Evolutionary conservation across 1,140 invertebrate genomes (phyloP).

Genomic region (Nylanderia fulva): DNA sequence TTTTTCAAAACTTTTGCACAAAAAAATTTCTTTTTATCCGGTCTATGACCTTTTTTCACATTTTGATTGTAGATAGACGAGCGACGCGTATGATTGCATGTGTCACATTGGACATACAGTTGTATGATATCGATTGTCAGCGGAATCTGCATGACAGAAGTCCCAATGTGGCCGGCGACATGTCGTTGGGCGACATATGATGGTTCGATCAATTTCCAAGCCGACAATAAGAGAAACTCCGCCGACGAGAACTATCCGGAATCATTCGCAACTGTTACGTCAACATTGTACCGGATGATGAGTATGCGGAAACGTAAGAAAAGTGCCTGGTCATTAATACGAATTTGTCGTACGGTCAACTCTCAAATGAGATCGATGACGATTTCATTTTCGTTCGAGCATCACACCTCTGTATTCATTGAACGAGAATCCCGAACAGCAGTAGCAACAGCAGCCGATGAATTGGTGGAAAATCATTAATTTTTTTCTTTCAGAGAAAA

Average conservation of each 20-base stretch:
- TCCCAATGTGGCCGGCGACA: constrained; percentile 16
- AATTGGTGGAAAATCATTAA: constrained; percentile 64
- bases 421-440: not conserved
- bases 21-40: not conserved
- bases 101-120: not conserved
- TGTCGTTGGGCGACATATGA: constrained; percentile 63
- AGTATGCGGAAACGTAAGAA: constrained; percentile 68
- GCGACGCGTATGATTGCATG: not conserved
- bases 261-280: constrained; percentile 76
- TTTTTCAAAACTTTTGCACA: not conserved
- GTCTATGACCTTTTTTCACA: not conserved
- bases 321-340: constrained; percentile 79
- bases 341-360: constrained; percentile 74
- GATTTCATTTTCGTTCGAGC: constrained; percentile 71
- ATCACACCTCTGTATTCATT: constrained; percentile 20
- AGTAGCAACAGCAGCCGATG: not conserved
- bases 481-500: constrained; percentile 33
- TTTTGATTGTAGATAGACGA: constrained; percentile 42
- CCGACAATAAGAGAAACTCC: constrained; percentile 77
- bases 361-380: constrained; percentile 73
- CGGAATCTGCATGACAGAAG: constrained; percentile 63
- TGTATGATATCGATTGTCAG: constrained; percentile 8
- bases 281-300: constrained; percentile 67
- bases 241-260: constrained; percentile 34
- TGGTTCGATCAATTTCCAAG: constrained; percentile 56